Conservation (phyloP, 2,888 invertebrate species). For the Tetanocera ferruginea region DNA sequence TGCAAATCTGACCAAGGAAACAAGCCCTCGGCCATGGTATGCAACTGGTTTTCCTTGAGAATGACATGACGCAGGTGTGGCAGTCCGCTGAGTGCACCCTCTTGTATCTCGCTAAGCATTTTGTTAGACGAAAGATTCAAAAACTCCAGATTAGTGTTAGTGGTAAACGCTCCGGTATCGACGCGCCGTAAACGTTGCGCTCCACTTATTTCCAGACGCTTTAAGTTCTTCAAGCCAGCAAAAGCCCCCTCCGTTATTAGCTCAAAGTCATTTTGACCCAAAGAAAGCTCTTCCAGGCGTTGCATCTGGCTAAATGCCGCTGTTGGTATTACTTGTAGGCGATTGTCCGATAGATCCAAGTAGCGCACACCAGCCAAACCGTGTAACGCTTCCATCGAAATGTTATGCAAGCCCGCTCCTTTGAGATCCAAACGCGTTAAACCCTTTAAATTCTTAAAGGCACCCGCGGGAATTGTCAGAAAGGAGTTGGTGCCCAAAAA, state of each 20-base stretch:
- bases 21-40: constrained; percentile 81
- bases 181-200: constrained; percentile 80
- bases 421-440: constrained; percentile 83
- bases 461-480: constrained; percentile 80
- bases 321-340: constrained; percentile 81
- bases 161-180: constrained; percentile 83
- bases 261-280: constrained; percentile 87
- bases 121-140: constrained; percentile 84
- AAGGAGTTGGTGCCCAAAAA: constrained; percentile 89
- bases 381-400: constrained; percentile 82
- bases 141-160: constrained; percentile 85
- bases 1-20: constrained; percentile 84
- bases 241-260: constrained; percentile 81
- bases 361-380: constrained; percentile 82
- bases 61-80: constrained; percentile 84
- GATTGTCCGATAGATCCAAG: constrained; percentile 85
- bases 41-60: constrained; percentile 83
- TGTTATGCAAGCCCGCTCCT: constrained; percentile 84
- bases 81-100: constrained; percentile 82
- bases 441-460: constrained; percentile 82
- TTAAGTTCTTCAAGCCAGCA: constrained; percentile 82
- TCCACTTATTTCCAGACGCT: constrained; percentile 83
- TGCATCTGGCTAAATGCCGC: constrained; percentile 78
- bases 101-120: constrained; percentile 79
- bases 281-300: constrained; percentile 83